Evolutionary conservation across 1,140 invertebrate genomes (phyloP), one percentile per base, ranked within the genome.

Genomic region (Proales similis): DNA sequence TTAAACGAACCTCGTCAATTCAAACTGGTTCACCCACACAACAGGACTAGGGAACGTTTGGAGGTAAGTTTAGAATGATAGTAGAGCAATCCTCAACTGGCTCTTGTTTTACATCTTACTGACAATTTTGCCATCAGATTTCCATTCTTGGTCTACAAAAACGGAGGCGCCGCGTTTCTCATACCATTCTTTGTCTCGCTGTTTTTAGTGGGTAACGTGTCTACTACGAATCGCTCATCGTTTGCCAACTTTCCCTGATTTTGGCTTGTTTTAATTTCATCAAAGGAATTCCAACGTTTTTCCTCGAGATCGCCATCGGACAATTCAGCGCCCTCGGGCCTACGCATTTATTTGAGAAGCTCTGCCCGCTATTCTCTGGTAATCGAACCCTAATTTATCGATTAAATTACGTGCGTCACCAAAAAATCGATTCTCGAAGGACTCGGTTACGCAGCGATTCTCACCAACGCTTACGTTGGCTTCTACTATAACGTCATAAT

Each of bases 401-500:
- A n/a, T n/a, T n/a, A n/a, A n/a, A n/a, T n/a, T n/a, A n/a, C n/a
- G n/a, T n/a, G n/a, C n/a, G n/a, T n/a, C n/a, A n/a, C n/a, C n/a
- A n/a, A n/a, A n/a, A n/a, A n/a, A n/a, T n/a, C n/a, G n/a, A n/a
- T n/a, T n/a, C n/a, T n/a, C n/a, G n/a, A n/a, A n/a, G n/a, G n/a
- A n/a, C n/a, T n/a, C n/a, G 60, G 60, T 33, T 62, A 62, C 19
- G 42, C 60, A 24, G 19, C 60, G 11, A 22, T 62, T 4, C 33
- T 45, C 3, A 47, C 39, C 6, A 62, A 62, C 39, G 33, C 39
- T 46, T 62, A 47, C 38, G 26, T 62, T 5, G 60, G 39, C 46
- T 33, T 67, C 67, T 33, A 67, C 47, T 66, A 66, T 38, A 47
- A 57, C 30, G 30, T 64, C 2, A 33, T 66, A 3, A 36, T 66